These are phyloP conservation scores for Leptodactylus fuscus DNA, from an alignment of 2,113 vertebrate species.

Conservation along the genomic window DNA sequence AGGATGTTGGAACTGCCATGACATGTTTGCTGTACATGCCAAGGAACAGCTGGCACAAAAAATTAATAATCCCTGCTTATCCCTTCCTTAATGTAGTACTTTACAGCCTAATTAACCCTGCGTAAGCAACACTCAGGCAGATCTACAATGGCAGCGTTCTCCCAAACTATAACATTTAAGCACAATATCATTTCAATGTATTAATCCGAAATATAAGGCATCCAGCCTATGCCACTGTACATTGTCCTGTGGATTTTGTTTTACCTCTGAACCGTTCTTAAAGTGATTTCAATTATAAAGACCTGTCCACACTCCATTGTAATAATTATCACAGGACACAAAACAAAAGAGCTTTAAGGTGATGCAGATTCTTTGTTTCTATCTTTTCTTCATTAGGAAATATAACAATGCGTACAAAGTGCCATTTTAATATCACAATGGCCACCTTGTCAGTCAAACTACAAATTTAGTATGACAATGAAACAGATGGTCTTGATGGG, in stretches of 20 bases:
- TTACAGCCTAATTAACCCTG: conserved; percentile 57
- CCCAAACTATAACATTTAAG: conserved; percentile 18
- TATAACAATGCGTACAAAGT: conserved; percentile 34
- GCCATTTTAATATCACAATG: conserved; percentile 45
- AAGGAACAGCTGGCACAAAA: conserved; percentile 58
- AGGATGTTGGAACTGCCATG: conserved; percentile 59
- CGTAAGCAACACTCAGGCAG: conserved; percentile 4
- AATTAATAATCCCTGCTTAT: conserved; percentile 57
- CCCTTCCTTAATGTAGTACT: conserved; percentile 48
- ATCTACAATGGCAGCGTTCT: conserved; percentile 15
- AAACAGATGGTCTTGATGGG: conserved; percentile 56
- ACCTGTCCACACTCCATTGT: conserved; percentile 13
- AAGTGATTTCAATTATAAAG: not conserved
- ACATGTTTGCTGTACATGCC: conserved; percentile 56
- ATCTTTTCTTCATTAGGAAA: conserved; percentile 29
- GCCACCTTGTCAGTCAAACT: conserved; percentile 35
- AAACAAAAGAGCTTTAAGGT: conserved; percentile 44
- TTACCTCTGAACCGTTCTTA: conserved; percentile 9
- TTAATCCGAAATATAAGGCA: not conserved
- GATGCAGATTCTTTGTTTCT: conserved; percentile 8
- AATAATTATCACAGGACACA: conserved; percentile 29
- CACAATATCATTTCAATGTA: not conserved
- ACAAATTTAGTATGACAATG: conserved; percentile 49
- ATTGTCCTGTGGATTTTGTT: conserved; percentile 16
- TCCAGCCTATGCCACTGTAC: not conserved